A percentile compares a stretch with the other conserved stretches of the same genome.
Evolutionary conservation across 2,113 vertebrate genomes (phyloP).

Genomic region (Clinocottus analis): DNA sequence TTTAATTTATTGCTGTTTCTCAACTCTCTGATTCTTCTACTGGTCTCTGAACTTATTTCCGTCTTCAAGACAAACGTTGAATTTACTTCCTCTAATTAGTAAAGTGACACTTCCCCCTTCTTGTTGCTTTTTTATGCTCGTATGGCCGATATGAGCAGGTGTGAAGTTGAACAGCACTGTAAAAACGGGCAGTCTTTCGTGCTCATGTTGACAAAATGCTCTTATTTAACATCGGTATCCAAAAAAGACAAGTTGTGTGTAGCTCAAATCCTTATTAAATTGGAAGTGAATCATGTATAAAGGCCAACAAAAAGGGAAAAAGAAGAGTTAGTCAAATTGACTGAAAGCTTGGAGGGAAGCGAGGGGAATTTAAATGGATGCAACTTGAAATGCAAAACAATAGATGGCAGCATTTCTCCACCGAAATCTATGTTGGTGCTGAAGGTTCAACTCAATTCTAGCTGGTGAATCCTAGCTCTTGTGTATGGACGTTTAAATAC

Average conservation of each 20-base stretch:
- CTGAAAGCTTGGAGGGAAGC: not conserved
- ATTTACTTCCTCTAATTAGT: too few relatives aligned
- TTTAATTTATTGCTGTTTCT: too few relatives aligned
- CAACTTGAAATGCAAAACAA: not conserved
- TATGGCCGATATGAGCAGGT: too few relatives aligned
- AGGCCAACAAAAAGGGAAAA: not conserved
- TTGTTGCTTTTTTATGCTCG: too few relatives aligned
- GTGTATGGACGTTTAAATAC: not conserved
- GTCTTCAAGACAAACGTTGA: too few relatives aligned
- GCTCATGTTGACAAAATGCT: not conserved
- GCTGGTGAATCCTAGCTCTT: not conserved
- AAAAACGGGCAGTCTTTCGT: too few relatives aligned
- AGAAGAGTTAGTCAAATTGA: not conserved
- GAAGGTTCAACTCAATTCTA: not conserved
- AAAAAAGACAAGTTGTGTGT: not conserved
- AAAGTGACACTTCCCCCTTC: too few relatives aligned
- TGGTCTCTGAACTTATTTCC: too few relatives aligned
- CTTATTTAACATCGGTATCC: not conserved
- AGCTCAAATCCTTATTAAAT: not conserved
- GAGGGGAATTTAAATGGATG: not conserved
- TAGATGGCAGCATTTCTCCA: slow-evolving; percentile 1
- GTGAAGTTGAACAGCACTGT: too few relatives aligned
- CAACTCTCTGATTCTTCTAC: too few relatives aligned
- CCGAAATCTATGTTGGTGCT: not conserved
- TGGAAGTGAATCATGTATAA: not conserved